Conservation (phyloP, 2,797 vertebrate species). For the Dendrocincla tyrannina region DNA sequence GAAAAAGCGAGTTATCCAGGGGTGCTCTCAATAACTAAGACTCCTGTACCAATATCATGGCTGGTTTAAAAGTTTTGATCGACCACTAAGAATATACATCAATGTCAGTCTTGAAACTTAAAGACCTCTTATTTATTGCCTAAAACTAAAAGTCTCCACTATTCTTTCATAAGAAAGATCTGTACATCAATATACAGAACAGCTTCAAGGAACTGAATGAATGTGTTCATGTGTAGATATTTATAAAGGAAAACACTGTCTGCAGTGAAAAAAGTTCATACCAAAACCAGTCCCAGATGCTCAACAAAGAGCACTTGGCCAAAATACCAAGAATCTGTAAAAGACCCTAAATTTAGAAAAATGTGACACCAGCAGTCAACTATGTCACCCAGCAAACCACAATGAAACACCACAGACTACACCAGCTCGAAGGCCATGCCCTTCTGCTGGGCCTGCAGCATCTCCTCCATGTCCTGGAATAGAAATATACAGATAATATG, state of each 20-base stretch:
- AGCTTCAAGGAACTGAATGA: neutral
- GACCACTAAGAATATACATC: neutral
- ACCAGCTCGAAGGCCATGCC: neutral
- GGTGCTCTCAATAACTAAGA: neutral
- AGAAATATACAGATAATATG: neutral
- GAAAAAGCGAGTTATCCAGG: neutral
- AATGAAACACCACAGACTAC: neutral
- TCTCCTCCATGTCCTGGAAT: neutral
- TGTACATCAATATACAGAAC: neutral
- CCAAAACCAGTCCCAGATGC: neutral
- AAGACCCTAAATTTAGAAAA: neutral
- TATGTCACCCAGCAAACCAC: neutral
- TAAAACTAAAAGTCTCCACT: neutral
- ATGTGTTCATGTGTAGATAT: accelerated
- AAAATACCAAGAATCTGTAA: neutral
- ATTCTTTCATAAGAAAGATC: neutral
- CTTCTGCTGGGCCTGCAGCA: neutral
- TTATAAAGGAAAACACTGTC: neutral
- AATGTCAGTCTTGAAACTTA: neutral
- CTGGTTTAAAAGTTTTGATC: neutral
- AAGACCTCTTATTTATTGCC: neutral
- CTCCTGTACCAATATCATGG: neutral
- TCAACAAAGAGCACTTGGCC: neutral
- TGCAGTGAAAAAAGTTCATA: neutral
- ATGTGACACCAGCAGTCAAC: neutral